Conservation (phyloP, 2,113 vertebrate genomes). For the Forbesichthys agassizii region DNA sequence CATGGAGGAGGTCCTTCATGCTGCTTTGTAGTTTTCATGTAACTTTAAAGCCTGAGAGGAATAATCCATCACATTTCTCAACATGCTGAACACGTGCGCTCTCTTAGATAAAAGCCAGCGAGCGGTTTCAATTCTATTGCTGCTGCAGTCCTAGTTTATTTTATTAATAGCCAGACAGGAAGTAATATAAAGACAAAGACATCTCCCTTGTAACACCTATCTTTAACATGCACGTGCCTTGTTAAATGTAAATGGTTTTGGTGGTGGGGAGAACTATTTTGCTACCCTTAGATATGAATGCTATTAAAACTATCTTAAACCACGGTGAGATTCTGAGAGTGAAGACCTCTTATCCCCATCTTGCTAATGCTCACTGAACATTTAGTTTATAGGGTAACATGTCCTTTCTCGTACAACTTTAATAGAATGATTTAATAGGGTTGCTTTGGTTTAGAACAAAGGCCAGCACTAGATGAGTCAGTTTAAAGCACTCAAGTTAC, state of each 20-base stretch:
- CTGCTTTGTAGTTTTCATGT: too few species aligned
- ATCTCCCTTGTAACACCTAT: slow-evolving; percentile 21
- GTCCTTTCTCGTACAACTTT: slow-evolving; percentile 41
- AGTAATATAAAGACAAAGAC: slow-evolving; percentile 23
- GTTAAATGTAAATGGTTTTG: neutral
- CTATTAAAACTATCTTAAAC: slow-evolving; percentile 13
- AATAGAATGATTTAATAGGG: slow-evolving; percentile 34
- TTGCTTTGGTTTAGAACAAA: slow-evolving; percentile 22
- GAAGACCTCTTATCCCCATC: slow-evolving; percentile 7
- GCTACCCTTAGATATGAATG: slow-evolving; percentile 8
- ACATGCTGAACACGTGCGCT: too few species aligned
- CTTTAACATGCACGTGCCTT: slow-evolving; percentile 22
- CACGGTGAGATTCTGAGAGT: slow-evolving; percentile 15
- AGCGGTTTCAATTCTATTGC: neutral
- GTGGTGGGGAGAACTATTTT: neutral
- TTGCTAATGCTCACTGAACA: slow-evolving; percentile 26
- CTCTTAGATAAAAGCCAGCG: neutral
- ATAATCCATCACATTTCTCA: too few species aligned
- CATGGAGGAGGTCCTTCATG: too few species aligned
- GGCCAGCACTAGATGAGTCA: slow-evolving; percentile 1
- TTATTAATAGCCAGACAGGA: slow-evolving; percentile 37
- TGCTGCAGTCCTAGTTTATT: slow-evolving; percentile 15
- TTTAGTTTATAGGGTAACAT: slow-evolving; percentile 35
- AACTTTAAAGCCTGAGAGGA: too few species aligned
- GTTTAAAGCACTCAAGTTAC: neutral